Evolutionary conservation across 2,797 vertebrate genomes (phyloP).

Genomic region (Coregonus suidteri): DNA sequence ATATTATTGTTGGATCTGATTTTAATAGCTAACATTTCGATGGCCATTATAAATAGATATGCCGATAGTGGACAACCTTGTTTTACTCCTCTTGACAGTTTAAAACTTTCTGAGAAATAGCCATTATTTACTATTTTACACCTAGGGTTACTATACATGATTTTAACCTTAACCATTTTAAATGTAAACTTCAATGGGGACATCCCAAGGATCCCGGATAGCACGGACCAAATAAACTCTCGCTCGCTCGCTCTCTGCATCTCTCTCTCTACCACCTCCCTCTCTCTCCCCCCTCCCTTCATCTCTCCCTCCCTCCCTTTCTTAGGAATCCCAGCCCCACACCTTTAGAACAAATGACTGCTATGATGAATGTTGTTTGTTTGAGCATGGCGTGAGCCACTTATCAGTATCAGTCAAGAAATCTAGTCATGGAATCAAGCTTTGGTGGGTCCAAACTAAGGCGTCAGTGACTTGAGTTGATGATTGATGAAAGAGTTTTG

Average conservation of each 20-base stretch:
- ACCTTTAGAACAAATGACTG: constrained; percentile 67
- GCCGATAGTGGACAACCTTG: too few relatives aligned
- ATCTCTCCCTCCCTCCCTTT: too few relatives aligned
- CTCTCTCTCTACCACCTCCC: background rate
- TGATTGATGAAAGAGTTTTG: constrained; percentile 26
- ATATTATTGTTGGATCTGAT: too few relatives aligned
- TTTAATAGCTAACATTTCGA: too few relatives aligned
- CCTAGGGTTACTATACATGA: too few relatives aligned
- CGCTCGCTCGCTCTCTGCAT: constrained; percentile 34
- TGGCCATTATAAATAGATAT: too few relatives aligned
- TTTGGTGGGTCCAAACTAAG: constrained; percentile 55
- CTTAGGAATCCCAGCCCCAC: constrained; percentile 41
- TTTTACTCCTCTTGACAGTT: too few relatives aligned
- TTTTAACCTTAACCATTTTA: too few relatives aligned
- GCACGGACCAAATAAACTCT: constrained; percentile 15
- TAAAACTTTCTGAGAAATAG: too few relatives aligned
- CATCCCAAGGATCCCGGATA: too few relatives aligned
- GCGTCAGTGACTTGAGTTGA: constrained; percentile 26
- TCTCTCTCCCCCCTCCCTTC: background rate
- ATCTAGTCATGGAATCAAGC: constrained; percentile 45
- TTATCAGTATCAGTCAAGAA: constrained; percentile 58
- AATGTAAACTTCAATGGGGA: too few relatives aligned
- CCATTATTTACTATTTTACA: too few relatives aligned
- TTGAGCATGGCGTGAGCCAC: constrained; percentile 73
- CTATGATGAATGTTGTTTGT: constrained; percentile 55